These are phyloP conservation scores for Drosophila buzzatii DNA, from an alignment of 2,888 invertebrate species.

Conservation along the genomic window DNA sequence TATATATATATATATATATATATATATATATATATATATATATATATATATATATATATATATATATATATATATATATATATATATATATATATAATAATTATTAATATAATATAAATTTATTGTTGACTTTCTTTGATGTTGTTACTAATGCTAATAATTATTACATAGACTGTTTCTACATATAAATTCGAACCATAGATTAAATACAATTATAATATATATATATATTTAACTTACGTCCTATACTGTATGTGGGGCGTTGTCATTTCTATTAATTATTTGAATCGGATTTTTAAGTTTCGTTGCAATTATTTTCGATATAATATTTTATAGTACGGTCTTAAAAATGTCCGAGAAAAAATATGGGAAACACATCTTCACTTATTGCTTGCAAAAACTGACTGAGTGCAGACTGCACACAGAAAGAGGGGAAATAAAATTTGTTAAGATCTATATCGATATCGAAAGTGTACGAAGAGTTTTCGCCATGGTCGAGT, in stretches of 20 bases:
- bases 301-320: conserved; percentile 64
- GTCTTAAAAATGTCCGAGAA: neutral
- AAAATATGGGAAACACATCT: no score
- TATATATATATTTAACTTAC: conserved; percentile 26
- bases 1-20: no score
- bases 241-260: conserved; percentile 34
- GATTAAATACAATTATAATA: conserved; percentile 34
- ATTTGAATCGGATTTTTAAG: conserved; percentile 28
- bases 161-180: conserved; percentile 57
- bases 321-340: conserved; percentile 22
- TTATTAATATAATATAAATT: no score
- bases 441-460: no score
- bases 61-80: conserved; percentile 1
- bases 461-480: no score
- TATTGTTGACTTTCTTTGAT: conserved; percentile 30
- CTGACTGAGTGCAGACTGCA: no score
- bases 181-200: conserved; percentile 71
- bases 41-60: no score
- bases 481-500: no score
- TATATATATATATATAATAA: conserved; percentile 11
- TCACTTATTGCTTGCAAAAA: no score
- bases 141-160: conserved; percentile 38
- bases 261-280: conserved; percentile 31
- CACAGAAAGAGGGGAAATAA: no score
- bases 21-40: no score